Evolutionary conservation across 2,797 vertebrate species (phyloP), one percentile per base, ranked within the genome.

Genomic region (Cirrhinus molitorella): DNA sequence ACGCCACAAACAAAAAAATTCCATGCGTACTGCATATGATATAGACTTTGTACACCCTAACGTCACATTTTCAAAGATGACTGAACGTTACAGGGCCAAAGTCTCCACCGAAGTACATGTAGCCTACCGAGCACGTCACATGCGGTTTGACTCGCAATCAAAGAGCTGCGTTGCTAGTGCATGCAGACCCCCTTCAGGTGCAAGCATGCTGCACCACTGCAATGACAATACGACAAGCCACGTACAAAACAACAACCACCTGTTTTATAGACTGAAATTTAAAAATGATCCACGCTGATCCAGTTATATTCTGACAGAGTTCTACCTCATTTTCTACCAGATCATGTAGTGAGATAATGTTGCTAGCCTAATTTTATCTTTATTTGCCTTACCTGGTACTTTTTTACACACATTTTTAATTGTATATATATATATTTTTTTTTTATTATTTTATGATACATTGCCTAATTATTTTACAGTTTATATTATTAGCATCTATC

Each of bases 131-230:
- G 31, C n/a, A 43, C 12, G 40, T 77, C 16, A 28, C 17, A 28
- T 87, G 86, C 23, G 86, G 88, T 88, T 85, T 88, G 13, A 49
- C 21, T 45, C 37, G 66, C 28, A 45, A 83, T 82, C 83, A n/a
- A 77, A 66, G 75, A 61, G 66, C 67, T 59, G 23, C 49, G 34
- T 65, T 21, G 75, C 75, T 77, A 3, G 45, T 72, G 85, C 81
- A 80, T 31, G 73, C 80, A 84, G 84, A 81, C 73, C 84, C 84
- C 73, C 77, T 79, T 72, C 67, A 73, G 78, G 43, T 88, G 87
- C 87, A 87, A 19, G 55, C 55, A 12, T 77, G 66, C 63, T 87
- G 78, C 78, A 85, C 55, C 17, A 53, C 59, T 53, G 57, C 43
- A 63, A 2, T 6, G 34, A n/a, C 45, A 53, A n/a, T 28, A 43